Evolutionary conservation across 2,797 vertebrate genomes (phyloP), one percentile per base, ranked within the genome.

Genomic region (Buceros bicornis): DNA sequence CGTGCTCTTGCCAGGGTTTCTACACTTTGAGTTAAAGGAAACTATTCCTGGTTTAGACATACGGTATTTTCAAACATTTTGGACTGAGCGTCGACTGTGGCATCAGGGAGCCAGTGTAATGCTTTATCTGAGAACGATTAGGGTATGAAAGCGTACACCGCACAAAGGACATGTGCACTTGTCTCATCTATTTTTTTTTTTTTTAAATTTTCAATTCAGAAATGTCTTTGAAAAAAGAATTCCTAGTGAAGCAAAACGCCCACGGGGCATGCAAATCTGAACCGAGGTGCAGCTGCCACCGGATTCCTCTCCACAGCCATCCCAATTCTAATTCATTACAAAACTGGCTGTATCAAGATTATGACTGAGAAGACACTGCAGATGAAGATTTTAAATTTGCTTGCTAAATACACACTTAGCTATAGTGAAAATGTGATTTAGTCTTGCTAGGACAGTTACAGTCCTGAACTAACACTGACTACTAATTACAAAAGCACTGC

Each of bases 401-500:
- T 82, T 33, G 40, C 29, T 90, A 91, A 86, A 87, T 72, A 77
- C 25, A 51, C 51, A 22, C 79, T 80, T 91, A 82, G 45, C 81
- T 80, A 21, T 33, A 76, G 60, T 43, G 45, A 33, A 67, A 50
- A 56, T 43, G 64, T 25, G 70, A 83, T 77, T 86, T 60, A 58
- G 45, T 48, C 72, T 50, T 82, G 50, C 58, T 54, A 64, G 58
- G 58, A 16, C 66, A 33, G 54, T 58, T 79, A 51, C 2, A 0
- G 78, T 37, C 72, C 67, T 76, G 58, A 86, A 58, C 72, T 48
- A 91, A 50, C 77, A 90, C 4, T 76, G 90, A 77, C 51, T 86
- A 29, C 67, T 76, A 79, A 94, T 88, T 76, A 86, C n/a, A 51
- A 81, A 72, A 87, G 20, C 74, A 87, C 82, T 37, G 79, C 82